A percentile compares a stretch with the other conserved stretches of the same genome.
These are phyloP conservation scores for Trimorus sp. DNA, from an alignment of 2,888 invertebrate species.

Conservation along the genomic window DNA sequence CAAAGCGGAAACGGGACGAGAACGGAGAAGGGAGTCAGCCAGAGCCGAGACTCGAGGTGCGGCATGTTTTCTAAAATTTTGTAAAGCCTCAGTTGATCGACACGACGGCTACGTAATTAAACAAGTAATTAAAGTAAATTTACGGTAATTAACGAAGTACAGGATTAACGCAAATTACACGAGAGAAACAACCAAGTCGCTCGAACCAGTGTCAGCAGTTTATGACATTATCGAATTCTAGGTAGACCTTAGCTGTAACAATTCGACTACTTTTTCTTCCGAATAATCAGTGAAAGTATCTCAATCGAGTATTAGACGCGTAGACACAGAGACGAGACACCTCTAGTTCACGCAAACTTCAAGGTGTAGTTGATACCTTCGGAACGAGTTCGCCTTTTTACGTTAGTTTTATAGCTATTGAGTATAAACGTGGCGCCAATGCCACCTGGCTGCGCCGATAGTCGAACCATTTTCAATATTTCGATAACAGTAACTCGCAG, in stretches of 20 bases:
- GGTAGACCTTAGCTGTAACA: constrained; percentile 60
- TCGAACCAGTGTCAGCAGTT: constrained; percentile 58
- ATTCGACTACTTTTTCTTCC: constrained; percentile 66
- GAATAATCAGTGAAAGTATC: constrained; percentile 69
- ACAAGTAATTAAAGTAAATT: constrained; percentile 38
- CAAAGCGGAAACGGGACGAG: background rate
- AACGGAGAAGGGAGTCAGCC: constrained; percentile 16
- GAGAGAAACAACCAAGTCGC: constrained; percentile 38
- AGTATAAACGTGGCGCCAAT: constrained; percentile 20
- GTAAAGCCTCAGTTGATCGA: constrained; percentile 58
- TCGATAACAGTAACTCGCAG: background rate
- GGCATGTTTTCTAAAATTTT: constrained; percentile 62
- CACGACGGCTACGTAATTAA: constrained; percentile 52
- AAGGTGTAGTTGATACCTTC: constrained; percentile 59
- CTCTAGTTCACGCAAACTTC: constrained; percentile 61
- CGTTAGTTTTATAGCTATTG: constrained; percentile 61
- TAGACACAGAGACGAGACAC: constrained; percentile 54
- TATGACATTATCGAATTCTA: constrained; percentile 62
- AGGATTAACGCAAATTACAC: constrained; percentile 20
- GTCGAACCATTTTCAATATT: constrained; percentile 50
- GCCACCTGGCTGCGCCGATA: constrained; percentile 16
- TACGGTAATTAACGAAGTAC: background rate
- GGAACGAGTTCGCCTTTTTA: constrained; percentile 60
- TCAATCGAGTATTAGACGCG: constrained; percentile 62
- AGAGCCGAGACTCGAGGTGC: constrained; percentile 36